Base-by-base conservation (phyloP, 2,113 vertebrate genomes). In the Nothobranchius kuhntae region DNA sequence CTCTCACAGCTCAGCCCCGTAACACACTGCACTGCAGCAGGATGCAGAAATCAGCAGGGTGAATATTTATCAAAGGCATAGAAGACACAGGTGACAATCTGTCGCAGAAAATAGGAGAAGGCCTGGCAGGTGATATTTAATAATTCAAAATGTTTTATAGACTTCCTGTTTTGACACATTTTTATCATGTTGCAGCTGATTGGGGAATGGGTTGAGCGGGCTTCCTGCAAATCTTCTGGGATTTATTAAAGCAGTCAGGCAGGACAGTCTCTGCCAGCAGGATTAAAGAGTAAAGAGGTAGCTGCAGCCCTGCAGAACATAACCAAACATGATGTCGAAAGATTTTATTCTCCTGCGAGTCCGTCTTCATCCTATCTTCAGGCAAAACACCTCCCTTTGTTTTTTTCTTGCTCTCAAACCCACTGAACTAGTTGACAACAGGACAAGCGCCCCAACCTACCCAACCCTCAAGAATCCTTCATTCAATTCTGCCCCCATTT, bases 31-130 rank as follows among this genome's bases (percentile, higher is more conserved):
- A 60, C 69, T 74, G 73, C 85, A 71, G 67, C 73, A 71, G 61
- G 57, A 74, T 11, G 14, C 61, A n/a, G 47, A 60, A 58, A 36
- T 62, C 61, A 54, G 42, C 50, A 2, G 57, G 42, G 80, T 73
- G 71, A 78, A 83, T 82, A 83, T 80, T 85, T 66, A 88, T 75
- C 63, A 73, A 69, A 63, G 76, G 17, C 56, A 58, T 48, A 61
- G 75, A 83, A 80, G 80, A 72, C 12, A 1, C 36, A 48, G 65
- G 74, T 53, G 35, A 68, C 52, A 55, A 82, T 70, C 60, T 55
- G 59, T 81, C 66, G 35, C 53, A 64, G 60, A 65, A 57, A 81
- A 76, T 60, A 45, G 10, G 42, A 61, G 17, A 44, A 21, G 0
- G 2, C 13, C 48, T 54, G 56, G 52, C 17, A 13, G 58, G 48